Evolutionary conservation across 64 coral and sea anemone genomes (phyloP).

Genomic region (Montipora foliosa): DNA sequence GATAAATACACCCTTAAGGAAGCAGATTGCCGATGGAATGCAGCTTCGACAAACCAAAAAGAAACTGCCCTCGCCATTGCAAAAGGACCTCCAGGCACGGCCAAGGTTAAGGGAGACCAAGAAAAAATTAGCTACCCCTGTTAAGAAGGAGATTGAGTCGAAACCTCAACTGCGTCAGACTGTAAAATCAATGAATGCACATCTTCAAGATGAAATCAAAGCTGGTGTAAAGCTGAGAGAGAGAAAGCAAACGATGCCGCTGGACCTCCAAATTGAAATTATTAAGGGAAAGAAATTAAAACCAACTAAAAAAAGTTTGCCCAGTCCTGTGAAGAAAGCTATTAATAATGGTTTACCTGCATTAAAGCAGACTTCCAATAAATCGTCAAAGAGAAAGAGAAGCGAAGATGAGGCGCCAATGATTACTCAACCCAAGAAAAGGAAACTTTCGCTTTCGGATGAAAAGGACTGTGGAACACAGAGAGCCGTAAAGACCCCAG

Average conservation of each 20-base stretch:
- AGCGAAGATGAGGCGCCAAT: slow-evolving; percentile 39
- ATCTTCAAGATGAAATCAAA: slow-evolving; percentile 81
- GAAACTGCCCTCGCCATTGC: slow-evolving; percentile 62
- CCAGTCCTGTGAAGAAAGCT: slow-evolving; percentile 36
- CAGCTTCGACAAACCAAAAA: slow-evolving; percentile 66
- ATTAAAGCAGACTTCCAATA: slow-evolving; percentile 45
- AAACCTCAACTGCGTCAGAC: slow-evolving; percentile 78
- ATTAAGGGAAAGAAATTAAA: slow-evolving; percentile 82
- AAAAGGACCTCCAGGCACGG: slow-evolving; percentile 68
- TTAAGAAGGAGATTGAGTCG: slow-evolving; percentile 57
- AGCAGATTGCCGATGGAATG: slow-evolving; percentile 63
- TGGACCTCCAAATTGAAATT: slow-evolving; percentile 82
- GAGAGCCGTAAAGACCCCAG: slow-evolving; percentile 84
- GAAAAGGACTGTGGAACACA: background rate
- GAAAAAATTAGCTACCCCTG: slow-evolving; percentile 65
- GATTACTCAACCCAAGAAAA: slow-evolving; percentile 56
- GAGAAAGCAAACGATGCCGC: slow-evolving; percentile 70
- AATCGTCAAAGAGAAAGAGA: slow-evolving; percentile 56
- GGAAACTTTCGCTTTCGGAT: slow-evolving; percentile 48
- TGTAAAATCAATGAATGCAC: slow-evolving; percentile 64
- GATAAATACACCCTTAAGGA: slow-evolving; percentile 79
- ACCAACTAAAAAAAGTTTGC: slow-evolving; percentile 70
- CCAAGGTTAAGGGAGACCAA: slow-evolving; percentile 76
- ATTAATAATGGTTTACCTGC: slow-evolving; percentile 61
- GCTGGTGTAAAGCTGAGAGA: slow-evolving; percentile 46